Evolutionary conservation across 2,888 invertebrate species (phyloP).

Genomic region (Eudasyphora cyanicolor): DNA sequence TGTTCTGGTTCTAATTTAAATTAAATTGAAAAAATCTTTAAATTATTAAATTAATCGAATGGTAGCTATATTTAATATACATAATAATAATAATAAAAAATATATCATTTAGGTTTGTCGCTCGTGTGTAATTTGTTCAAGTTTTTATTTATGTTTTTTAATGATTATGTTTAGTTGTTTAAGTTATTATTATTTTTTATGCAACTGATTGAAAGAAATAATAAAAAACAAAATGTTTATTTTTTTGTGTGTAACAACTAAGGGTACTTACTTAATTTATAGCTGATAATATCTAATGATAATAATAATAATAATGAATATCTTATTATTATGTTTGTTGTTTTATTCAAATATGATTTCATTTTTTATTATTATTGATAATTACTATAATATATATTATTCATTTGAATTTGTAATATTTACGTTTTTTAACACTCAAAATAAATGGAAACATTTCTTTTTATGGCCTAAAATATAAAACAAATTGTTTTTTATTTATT

Average conservation of each 20-base stretch:
- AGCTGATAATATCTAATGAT: conserved; percentile 8
- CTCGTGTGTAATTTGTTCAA: conserved; percentile 53
- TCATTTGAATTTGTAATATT: conserved; percentile 24
- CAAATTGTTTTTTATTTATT: neutral
- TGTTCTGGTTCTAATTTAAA: neutral
- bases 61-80: conserved; percentile 72
- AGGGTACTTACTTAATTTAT: conserved; percentile 32
- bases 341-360: conserved; percentile 30
- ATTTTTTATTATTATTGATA: conserved; percentile 8
- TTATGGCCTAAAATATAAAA: neutral
- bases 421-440: conserved; percentile 17
- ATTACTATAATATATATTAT: conserved; percentile 29
- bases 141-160: conserved; percentile 52
- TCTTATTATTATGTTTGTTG: conserved; percentile 22
- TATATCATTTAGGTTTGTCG: conserved; percentile 15
- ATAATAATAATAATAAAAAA: conserved; percentile 12
- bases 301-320: conserved; percentile 22
- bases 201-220: neutral
- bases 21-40: conserved; percentile 6
- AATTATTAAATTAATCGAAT: conserved; percentile 64
- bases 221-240: neutral
- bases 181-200: conserved; percentile 46
- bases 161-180: conserved; percentile 18
- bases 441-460: conserved; percentile 17
- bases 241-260: conserved; percentile 4